Percentiles rank a stretch among this genome's conserved stretches.
These are phyloP conservation scores for Ametastegia equiseti DNA, from an alignment of 2,888 invertebrate genomes.

Conservation along the genomic window DNA sequence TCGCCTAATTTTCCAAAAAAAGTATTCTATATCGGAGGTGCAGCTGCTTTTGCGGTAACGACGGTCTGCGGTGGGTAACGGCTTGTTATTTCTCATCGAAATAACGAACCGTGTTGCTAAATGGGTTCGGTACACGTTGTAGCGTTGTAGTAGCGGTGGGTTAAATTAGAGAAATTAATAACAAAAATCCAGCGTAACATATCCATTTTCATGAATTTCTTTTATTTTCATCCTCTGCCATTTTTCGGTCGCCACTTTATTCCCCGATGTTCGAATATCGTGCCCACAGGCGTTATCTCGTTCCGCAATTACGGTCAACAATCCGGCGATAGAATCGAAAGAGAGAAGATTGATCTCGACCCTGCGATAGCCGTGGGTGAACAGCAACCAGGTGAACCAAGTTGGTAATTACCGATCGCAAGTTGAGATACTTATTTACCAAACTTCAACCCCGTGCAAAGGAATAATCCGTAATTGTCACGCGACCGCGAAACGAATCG, in stretches of 20 bases:
- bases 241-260: background rate
- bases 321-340: background rate
- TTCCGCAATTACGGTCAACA: conserved; percentile 17
- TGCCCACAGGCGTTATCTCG: conserved; percentile 2
- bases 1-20: no score
- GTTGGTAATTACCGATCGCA: conserved; percentile 20
- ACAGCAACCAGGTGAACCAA: no score
- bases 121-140: background rate
- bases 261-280: background rate
- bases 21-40: background rate
- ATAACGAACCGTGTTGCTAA: conserved; percentile 1
- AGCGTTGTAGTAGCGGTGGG: background rate
- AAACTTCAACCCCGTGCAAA: background rate
- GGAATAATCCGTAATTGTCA: background rate
- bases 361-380: conserved; percentile 4
- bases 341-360: conserved; percentile 12
- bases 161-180: conserved; percentile 33
- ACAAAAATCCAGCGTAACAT: background rate
- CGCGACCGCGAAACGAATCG: background rate
- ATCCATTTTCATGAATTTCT: background rate
- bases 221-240: background rate
- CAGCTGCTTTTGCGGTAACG: conserved; percentile 10
- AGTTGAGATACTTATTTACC: conserved; percentile 18
- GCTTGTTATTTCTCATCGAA: conserved; percentile 25
- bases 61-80: background rate